Conservation (phyloP, 2,888 invertebrate species). For the Lysandra bellargus region DNA sequence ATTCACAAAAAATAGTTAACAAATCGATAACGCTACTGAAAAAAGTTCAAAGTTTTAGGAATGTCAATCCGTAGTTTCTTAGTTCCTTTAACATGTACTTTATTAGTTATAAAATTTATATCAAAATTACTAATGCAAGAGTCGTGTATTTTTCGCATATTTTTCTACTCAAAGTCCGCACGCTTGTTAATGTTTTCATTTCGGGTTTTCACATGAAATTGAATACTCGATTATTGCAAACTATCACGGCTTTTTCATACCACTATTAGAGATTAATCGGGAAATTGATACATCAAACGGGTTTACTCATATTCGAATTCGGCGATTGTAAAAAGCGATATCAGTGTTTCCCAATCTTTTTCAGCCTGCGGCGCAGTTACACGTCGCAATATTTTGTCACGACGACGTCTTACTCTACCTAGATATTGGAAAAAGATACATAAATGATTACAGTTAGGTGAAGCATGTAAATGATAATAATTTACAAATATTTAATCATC, state of each 20-base stretch:
- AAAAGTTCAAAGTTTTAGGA: not conserved
- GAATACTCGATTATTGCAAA: slow-evolving; percentile 16
- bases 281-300: slow-evolving; percentile 40
- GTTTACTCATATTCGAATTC: slow-evolving; percentile 41
- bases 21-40: no score
- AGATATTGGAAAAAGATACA: no score
- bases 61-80: not conserved
- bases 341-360: no score
- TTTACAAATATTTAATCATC: no score
- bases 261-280: slow-evolving; percentile 34
- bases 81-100: no score
- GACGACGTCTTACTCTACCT: no score
- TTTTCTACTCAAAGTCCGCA: not conserved
- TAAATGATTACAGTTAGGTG: no score
- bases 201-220: slow-evolving; percentile 6
- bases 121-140: not conserved
- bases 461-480: no score
- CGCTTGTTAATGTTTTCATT: slow-evolving; percentile 32
- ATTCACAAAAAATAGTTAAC: no score
- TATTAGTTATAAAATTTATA: no score
- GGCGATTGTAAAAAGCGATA: slow-evolving; percentile 46
- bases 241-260: slow-evolving; percentile 31
- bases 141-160: not conserved
- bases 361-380: no score
- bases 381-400: no score